Percentiles rank a stretch among this genome's conserved stretches.
phyloP scores from a whole-genome alignment of 2,888 invertebrate genomes.

The Pristionchus fissidentatus region DNA sequence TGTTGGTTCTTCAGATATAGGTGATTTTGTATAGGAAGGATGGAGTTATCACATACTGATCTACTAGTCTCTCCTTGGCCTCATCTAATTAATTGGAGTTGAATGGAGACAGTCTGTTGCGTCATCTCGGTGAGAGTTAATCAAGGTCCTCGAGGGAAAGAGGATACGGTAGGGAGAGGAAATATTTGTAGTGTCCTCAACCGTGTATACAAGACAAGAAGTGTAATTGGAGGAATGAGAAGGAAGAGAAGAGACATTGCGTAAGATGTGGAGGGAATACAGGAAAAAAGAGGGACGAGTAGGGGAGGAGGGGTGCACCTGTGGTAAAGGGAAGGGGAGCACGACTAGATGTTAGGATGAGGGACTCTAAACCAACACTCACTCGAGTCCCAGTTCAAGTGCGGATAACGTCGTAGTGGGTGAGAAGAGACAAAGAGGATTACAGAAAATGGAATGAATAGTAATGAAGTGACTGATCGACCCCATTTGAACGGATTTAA shows the following conservation, averaged over 20 bases:
- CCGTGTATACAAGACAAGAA: slow-evolving; percentile 13
- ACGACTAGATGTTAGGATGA: not conserved
- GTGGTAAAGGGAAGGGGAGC: not conserved
- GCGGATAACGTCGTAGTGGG: not conserved
- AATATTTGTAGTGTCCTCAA: not conserved
- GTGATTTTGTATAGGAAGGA: not conserved
- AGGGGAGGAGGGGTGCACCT: not conserved
- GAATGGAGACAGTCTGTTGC: slow-evolving; percentile 32
- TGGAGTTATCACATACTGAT: not conserved
- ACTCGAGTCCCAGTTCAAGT: too few species aligned
- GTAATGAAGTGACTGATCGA: slow-evolving; percentile 7
- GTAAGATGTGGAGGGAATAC: slow-evolving; percentile 26
- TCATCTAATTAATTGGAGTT: not conserved
- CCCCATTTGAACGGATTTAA: not conserved
- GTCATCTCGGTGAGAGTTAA: slow-evolving; percentile 13
- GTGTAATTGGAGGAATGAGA: slow-evolving; percentile 32
- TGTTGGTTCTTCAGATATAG: too few species aligned
- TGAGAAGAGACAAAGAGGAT: not conserved
- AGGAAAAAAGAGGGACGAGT: too few species aligned
- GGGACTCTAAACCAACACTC: not conserved
- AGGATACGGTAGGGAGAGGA: not conserved
- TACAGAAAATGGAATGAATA: not conserved
- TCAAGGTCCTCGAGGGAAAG: not conserved
- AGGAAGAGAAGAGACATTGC: not conserved
- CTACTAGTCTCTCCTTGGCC: not conserved